These are phyloP conservation scores for Zygogramma bicolorata DNA, from an alignment of 2,888 invertebrate species.

Conservation along the genomic window DNA sequence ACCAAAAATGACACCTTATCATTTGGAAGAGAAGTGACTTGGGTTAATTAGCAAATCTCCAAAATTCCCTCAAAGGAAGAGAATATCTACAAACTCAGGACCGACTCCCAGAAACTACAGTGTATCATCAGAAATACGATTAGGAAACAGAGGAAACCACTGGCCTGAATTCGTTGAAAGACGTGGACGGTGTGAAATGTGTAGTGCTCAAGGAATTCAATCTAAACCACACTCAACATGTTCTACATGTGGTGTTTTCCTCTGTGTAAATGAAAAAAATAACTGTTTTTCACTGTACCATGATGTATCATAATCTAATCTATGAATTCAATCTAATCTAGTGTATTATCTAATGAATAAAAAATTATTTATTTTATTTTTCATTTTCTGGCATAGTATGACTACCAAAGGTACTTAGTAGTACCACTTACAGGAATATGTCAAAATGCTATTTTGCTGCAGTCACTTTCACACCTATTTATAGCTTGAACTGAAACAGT, in stretches of 20 bases:
- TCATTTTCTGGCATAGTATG: background rate
- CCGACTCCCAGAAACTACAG: slow-evolving; percentile 3
- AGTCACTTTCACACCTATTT: background rate
- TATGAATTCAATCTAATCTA: background rate
- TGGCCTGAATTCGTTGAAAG: slow-evolving; percentile 19
- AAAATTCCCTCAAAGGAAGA: background rate
- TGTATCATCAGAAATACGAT: background rate
- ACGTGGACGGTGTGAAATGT: slow-evolving; percentile 5
- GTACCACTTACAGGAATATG: slow-evolving; percentile 10
- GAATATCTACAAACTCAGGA: background rate
- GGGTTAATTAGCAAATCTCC: background rate
- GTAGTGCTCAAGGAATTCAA: slow-evolving; percentile 14
- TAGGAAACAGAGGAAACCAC: slow-evolving; percentile 2
- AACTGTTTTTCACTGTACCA: slow-evolving; percentile 10
- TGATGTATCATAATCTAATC: too few species aligned
- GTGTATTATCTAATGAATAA: too few species aligned
- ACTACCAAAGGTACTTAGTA: background rate
- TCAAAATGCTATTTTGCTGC: background rate
- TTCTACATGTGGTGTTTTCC: slow-evolving; percentile 20
- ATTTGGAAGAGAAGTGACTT: background rate
- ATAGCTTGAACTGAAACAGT: background rate
- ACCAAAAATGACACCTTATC: slow-evolving; percentile 10
- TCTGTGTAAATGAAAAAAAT: slow-evolving; percentile 15
- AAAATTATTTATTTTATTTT: background rate
- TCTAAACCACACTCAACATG: slow-evolving; percentile 21